phyloP scores from a whole-genome alignment of 2,113 vertebrate genomes.

The Morone chrysops region DNA sequence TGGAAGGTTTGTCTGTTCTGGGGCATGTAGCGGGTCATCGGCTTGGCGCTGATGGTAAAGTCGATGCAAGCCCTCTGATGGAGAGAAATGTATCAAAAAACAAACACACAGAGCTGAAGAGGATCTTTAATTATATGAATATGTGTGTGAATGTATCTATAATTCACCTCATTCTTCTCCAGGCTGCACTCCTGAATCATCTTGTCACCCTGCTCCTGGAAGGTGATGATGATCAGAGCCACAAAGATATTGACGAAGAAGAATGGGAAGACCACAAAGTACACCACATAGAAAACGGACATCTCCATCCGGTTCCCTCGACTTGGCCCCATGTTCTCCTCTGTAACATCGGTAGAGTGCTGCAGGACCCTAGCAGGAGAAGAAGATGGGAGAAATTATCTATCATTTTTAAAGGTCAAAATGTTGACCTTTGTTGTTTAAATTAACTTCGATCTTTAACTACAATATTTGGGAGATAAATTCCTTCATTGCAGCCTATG shows the following conservation, averaged over 20 bases:
- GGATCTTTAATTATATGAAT: background rate
- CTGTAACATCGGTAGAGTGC: conserved; percentile 96
- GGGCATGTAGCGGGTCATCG: conserved; percentile 98
- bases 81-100: conserved; percentile 19
- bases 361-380: conserved; percentile 90
- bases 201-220: conserved; percentile 99
- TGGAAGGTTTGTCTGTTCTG: conserved; percentile 97
- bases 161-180: conserved; percentile 96
- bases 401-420: no score
- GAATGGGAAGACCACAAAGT: conserved; percentile 99
- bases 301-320: conserved; percentile 99
- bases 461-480: no score
- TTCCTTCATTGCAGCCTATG: no score
- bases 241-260: conserved; percentile 99
- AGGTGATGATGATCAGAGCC: conserved; percentile 99
- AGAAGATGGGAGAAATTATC: background rate
- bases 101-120: background rate
- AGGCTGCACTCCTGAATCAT: conserved; percentile 99
- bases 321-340: conserved; percentile 96
- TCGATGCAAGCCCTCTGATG: conserved; percentile 97
- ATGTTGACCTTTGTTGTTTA: no score
- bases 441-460: background rate
- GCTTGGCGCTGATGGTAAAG: conserved; percentile 97
- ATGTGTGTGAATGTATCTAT: background rate
- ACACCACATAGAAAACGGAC: conserved; percentile 99